phyloP scores from a whole-genome alignment of 2,113 vertebrate genomes.

The Mustela lutreola region DNA sequence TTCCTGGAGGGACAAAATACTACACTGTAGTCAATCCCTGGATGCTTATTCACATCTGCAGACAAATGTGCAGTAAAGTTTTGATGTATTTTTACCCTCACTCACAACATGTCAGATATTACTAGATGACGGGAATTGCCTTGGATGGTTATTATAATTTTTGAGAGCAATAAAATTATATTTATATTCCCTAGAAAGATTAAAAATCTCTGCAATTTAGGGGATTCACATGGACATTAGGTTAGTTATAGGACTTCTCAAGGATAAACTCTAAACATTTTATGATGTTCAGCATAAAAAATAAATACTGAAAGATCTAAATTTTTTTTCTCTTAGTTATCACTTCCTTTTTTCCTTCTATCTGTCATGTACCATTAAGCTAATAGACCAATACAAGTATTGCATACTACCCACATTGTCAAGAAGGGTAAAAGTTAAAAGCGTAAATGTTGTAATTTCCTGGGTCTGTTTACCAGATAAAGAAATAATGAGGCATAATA shows the following conservation, averaged over 20 bases:
- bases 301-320: neutral
- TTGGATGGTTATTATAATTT: neutral
- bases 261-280: neutral
- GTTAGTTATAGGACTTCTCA: neutral
- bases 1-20: neutral
- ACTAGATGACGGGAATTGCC: neutral
- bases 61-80: neutral
- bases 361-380: neutral
- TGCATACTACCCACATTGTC: neutral
- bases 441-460: neutral
- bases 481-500: constrained; percentile 18
- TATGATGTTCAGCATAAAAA: neutral
- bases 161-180: neutral
- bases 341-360: neutral
- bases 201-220: neutral
- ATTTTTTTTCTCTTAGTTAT: constrained; percentile 9
- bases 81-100: neutral
- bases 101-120: neutral
- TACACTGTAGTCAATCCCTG: neutral
- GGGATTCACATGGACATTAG: neutral
- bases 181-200: neutral
- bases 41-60: neutral
- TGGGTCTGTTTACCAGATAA: neutral
- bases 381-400: neutral
- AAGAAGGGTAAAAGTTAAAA: neutral